These are phyloP conservation scores for Peromyscus attwateri DNA, from an alignment of 2,797 vertebrate genomes.

Conservation along the genomic window DNA sequence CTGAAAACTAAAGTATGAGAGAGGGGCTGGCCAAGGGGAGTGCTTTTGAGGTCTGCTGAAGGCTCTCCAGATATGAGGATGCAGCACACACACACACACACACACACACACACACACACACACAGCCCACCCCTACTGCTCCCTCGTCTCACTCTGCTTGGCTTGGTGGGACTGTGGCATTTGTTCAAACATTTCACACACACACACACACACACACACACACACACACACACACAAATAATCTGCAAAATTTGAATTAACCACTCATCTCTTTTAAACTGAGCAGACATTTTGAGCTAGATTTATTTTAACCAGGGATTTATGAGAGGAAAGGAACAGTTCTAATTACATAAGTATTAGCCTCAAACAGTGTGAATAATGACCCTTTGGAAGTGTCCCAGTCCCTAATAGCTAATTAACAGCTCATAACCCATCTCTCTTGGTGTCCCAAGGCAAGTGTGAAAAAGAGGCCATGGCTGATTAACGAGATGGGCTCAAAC, in stretches of 20 bases:
- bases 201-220: no score
- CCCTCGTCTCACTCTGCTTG: neutral
- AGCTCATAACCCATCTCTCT: conserved; percentile 74
- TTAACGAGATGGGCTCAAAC: conserved; percentile 69
- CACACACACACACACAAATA: neutral
- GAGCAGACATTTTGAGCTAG: conserved; percentile 60
- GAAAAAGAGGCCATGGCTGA: conserved; percentile 69
- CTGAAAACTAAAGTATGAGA: neutral
- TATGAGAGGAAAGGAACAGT: conserved; percentile 78
- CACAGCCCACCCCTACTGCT: neutral
- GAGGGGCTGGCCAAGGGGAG: neutral
- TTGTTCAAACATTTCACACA: conserved; percentile 11
- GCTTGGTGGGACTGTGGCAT: neutral
- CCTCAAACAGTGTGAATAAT: conserved; percentile 82
- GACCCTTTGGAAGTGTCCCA: conserved; percentile 74
- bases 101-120: neutral
- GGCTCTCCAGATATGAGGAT: neutral
- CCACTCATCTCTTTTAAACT: conserved; percentile 68
- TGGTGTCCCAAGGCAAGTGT: conserved; percentile 79
- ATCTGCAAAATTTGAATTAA: conserved; percentile 63
- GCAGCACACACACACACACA: neutral
- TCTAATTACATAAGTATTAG: conserved; percentile 83
- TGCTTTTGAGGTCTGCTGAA: neutral
- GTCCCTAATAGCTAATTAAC: conserved; percentile 84
- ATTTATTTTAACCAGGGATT: conserved; percentile 80